These are phyloP conservation scores for Rhaphigaster nebulosa DNA, from an alignment of 2,888 invertebrate genomes.

Conservation along the genomic window DNA sequence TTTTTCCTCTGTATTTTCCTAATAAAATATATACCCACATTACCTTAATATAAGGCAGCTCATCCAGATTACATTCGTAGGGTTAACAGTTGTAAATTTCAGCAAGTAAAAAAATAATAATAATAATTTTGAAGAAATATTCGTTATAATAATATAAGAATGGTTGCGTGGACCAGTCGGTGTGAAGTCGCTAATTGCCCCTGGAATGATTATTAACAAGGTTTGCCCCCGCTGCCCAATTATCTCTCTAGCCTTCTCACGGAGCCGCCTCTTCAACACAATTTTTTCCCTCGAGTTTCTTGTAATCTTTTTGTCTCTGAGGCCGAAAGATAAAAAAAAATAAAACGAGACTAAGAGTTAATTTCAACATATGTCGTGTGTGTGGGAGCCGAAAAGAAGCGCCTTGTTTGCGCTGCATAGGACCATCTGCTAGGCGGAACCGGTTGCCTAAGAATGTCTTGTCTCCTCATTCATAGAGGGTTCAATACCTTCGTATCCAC, in stretches of 20 bases:
- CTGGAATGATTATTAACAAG: background rate
- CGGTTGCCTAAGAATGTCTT: background rate
- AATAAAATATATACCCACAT: too few species aligned
- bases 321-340: background rate
- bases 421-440: background rate
- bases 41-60: too few species aligned
- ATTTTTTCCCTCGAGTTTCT: background rate
- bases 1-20: too few species aligned
- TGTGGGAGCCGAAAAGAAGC: slow-evolving; percentile 46
- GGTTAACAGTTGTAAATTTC: too few species aligned
- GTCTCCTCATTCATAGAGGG: background rate
- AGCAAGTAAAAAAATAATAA: too few species aligned
- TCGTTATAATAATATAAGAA: background rate
- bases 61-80: too few species aligned
- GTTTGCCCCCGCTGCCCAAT: slow-evolving; percentile 15
- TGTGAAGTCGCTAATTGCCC: background rate
- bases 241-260: slow-evolving; percentile 23
- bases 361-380: slow-evolving; percentile 13
- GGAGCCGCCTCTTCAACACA: background rate
- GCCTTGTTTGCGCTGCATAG: background rate
- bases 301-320: slow-evolving; percentile 21
- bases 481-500: background rate
- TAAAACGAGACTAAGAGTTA: background rate
- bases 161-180: background rate
- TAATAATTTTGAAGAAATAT: too few species aligned